Conservation (phyloP, 1,140 invertebrate genomes). For the Bombus affinis region DNA sequence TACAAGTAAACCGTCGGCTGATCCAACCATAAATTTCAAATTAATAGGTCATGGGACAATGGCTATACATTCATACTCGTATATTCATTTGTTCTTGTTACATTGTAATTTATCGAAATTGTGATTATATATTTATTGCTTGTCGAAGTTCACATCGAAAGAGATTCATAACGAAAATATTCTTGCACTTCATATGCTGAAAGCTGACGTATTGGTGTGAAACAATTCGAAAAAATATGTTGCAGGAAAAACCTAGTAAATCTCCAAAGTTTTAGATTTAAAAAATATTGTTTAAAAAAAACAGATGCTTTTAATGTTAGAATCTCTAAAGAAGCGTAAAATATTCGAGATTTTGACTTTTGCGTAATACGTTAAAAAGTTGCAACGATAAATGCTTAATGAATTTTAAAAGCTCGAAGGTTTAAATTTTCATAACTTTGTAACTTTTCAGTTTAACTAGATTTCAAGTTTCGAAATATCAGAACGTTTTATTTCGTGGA, state of each 20-base stretch:
- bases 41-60: conserved; percentile 1
- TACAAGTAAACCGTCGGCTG: not conserved
- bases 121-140: not conserved
- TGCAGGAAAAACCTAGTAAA: not conserved
- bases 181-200: not conserved
- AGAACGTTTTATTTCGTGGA: not conserved
- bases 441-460: not conserved
- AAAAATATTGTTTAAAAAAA: not conserved
- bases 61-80: not conserved
- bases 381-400: not conserved
- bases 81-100: not conserved
- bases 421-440: not conserved
- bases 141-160: not conserved
- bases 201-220: no score
- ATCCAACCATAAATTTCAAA: conserved; percentile 3
- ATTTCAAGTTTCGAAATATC: not conserved
- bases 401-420: not conserved
- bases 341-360: not conserved
- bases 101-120: not conserved
- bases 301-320: not conserved
- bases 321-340: not conserved
- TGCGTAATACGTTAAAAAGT: not conserved
- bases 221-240: not conserved
- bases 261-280: not conserved
- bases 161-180: not conserved